Percentiles rank a stretch among this genome's conserved stretches.
Conservation (phyloP, 2,797 vertebrate genomes). For the Pipistrellus nathusii region DNA sequence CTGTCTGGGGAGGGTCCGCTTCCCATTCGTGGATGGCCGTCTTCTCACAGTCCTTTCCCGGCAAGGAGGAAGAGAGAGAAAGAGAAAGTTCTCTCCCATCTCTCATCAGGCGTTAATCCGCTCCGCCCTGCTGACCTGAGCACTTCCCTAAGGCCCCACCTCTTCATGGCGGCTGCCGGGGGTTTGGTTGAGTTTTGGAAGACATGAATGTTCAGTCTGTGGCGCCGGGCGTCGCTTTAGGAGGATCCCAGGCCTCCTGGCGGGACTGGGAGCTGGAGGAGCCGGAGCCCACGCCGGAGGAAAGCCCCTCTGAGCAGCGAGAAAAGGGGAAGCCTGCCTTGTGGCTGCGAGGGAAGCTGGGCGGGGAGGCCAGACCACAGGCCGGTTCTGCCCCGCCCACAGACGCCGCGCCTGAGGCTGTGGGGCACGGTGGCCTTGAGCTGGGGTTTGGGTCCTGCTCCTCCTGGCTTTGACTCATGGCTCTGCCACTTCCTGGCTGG, state of each 20-base stretch:
- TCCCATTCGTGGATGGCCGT: neutral
- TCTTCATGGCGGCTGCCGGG: too few relatives aligned
- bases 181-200: neutral
- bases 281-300: rapidly evolving
- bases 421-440: rapidly evolving
- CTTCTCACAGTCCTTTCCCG: neutral
- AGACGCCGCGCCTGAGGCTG: neutral
- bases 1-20: neutral
- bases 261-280: neutral
- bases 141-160: neutral
- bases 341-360: neutral
- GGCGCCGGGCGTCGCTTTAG: neutral
- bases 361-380: neutral
- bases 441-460: neutral
- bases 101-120: neutral
- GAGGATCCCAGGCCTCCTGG: neutral
- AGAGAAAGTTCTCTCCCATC: neutral
- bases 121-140: neutral
- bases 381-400: neutral
- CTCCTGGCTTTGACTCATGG: neutral
- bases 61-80: neutral
- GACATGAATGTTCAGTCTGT: rapidly evolving
- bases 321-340: slow-evolving; percentile 44
- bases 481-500: neutral
- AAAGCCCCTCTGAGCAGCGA: neutral